Conservation (phyloP, 2,113 vertebrate species). For the Pyxicephalus adspersus region DNA sequence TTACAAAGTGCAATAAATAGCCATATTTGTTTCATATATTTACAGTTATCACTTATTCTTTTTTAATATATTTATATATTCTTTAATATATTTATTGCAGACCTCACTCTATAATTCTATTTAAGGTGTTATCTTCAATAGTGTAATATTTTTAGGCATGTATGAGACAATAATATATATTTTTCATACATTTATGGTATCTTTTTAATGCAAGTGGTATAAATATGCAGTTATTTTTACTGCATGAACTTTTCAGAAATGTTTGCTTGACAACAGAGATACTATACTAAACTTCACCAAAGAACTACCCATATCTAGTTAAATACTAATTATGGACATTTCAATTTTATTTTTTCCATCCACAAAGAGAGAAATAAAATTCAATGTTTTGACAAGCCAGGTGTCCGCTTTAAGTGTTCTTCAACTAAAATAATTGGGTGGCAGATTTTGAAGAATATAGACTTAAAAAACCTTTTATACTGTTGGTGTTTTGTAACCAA, state of each 20-base stretch:
- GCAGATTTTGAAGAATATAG: background rate
- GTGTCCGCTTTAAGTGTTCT: background rate
- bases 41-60: too few relatives aligned
- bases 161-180: too few relatives aligned
- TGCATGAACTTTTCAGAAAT: background rate
- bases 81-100: too few relatives aligned
- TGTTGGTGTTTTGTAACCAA: background rate
- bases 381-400: constrained; percentile 3
- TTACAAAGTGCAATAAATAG: too few relatives aligned
- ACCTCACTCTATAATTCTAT: too few relatives aligned
- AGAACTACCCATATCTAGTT: background rate
- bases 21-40: too few relatives aligned
- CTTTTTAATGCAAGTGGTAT: background rate
- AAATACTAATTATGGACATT: background rate
- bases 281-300: background rate
- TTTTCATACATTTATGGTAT: background rate
- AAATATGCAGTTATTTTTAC: background rate
- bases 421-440: background rate
- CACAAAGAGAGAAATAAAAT: background rate
- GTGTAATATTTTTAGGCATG: too few relatives aligned
- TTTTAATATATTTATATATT: too few relatives aligned
- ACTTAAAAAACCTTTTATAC: background rate
- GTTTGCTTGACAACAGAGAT: background rate
- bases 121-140: too few relatives aligned
- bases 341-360: background rate